phyloP scores from a whole-genome alignment of 2,113 vertebrate species.

The Mobula hypostoma region DNA sequence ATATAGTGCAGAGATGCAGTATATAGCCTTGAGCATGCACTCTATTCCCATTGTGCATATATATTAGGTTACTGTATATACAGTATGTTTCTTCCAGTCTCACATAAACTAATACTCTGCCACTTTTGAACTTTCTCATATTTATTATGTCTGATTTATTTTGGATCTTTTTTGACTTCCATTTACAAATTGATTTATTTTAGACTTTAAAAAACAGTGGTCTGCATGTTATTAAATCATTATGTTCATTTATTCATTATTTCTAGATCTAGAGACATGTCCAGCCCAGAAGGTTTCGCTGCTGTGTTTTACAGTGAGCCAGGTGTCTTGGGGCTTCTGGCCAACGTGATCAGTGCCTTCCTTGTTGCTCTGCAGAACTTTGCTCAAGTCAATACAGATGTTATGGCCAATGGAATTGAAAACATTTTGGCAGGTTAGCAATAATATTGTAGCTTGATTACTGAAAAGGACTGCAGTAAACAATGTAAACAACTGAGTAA shows the following conservation, averaged over 20 bases:
- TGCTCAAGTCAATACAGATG: conserved; percentile 50
- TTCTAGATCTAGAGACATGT: conserved; percentile 49
- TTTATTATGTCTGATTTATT: not conserved
- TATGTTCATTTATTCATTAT: not conserved
- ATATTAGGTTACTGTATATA: not conserved
- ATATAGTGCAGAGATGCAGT: too few relatives aligned
- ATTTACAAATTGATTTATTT: not conserved
- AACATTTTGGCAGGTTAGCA: conserved; percentile 72
- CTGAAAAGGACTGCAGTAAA: not conserved
- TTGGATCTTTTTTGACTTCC: not conserved
- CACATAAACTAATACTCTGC: too few relatives aligned
- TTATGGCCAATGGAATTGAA: conserved; percentile 55
- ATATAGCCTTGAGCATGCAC: too few relatives aligned
- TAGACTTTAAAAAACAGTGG: not conserved
- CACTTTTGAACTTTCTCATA: too few relatives aligned
- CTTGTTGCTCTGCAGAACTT: conserved; percentile 78
- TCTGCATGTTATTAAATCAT: not conserved
- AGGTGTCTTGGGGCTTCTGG: conserved; percentile 70
- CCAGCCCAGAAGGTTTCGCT: conserved; percentile 61
- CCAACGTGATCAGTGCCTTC: conserved; percentile 79
- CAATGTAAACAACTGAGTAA: not conserved
- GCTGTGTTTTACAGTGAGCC: conserved; percentile 83
- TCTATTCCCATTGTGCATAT: not conserved
- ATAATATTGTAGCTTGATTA: not conserved
- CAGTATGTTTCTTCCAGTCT: not conserved